These are phyloP conservation scores for Jacana jacana DNA, from an alignment of 2,113 vertebrate genomes.

Conservation along the genomic window DNA sequence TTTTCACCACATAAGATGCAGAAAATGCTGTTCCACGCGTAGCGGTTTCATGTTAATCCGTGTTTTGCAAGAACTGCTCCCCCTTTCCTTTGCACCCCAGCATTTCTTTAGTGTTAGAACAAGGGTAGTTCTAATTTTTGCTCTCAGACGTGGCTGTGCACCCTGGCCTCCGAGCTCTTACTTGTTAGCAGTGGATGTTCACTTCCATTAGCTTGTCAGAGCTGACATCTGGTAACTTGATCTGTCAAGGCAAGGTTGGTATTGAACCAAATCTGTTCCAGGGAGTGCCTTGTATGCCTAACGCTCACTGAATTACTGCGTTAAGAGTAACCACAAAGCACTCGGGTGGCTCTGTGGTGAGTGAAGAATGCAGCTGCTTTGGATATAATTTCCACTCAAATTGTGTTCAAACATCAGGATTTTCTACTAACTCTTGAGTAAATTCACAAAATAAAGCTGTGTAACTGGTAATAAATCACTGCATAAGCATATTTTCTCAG, in stretches of 20 bases:
- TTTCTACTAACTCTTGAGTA: conserved; percentile 17
- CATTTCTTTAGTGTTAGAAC: not conserved
- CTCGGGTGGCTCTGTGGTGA: not conserved
- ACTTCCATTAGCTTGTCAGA: not conserved
- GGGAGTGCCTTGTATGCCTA: not conserved
- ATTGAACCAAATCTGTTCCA: not conserved
- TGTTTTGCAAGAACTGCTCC: not conserved
- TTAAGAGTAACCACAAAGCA: conserved; percentile 19
- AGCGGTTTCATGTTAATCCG: not conserved
- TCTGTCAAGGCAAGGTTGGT: conserved; percentile 10
- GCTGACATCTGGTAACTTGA: conserved; percentile 24
- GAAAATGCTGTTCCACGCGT: not conserved
- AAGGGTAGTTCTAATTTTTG: not conserved
- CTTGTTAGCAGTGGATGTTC: not conserved
- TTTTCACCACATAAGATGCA: not conserved
- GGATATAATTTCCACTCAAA: conserved; percentile 23
- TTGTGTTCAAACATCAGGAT: not conserved
- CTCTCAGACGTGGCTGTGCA: not conserved
- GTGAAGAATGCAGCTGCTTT: conserved; percentile 22
- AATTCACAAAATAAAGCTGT: conserved; percentile 16
- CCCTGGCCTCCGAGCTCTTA: not conserved
- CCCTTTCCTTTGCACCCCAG: not conserved
- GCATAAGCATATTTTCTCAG: not conserved
- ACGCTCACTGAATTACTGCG: not conserved
- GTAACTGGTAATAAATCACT: not conserved